Percentiles rank a stretch among this genome's conserved stretches.
Evolutionary conservation across 2,113 vertebrate species (phyloP).

Genomic region (Protobothrops flavoviridis): DNA sequence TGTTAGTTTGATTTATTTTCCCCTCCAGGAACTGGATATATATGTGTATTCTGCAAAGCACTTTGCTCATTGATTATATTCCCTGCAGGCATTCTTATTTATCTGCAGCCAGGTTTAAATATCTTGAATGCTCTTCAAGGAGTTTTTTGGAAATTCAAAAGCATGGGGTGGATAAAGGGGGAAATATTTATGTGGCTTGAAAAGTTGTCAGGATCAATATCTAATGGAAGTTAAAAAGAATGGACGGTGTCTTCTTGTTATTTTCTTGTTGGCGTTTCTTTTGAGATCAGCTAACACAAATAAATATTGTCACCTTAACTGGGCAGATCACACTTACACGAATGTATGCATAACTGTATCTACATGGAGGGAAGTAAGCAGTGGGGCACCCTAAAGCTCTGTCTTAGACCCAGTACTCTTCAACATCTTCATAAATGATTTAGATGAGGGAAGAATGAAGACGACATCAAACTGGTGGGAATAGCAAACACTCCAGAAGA

Average conservation of each 20-base stretch:
- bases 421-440: no score
- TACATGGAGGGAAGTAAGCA: no score
- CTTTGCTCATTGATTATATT: background rate
- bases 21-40: background rate
- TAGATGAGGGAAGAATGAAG: no score
- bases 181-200: background rate
- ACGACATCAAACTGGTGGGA: no score
- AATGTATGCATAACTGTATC: background rate
- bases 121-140: background rate
- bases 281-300: background rate
- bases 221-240: background rate
- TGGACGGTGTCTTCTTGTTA: background rate
- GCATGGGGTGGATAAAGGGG: background rate
- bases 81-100: background rate
- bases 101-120: background rate
- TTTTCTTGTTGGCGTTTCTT: background rate
- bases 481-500: no score
- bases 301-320: background rate
- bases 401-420: no score
- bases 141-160: background rate
- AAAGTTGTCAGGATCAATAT: background rate
- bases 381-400: no score
- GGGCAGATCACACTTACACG: background rate
- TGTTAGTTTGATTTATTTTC: background rate
- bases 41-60: background rate